Base-by-base conservation (phyloP, 2,797 vertebrate species). In the Myotis daubentonii region DNA sequence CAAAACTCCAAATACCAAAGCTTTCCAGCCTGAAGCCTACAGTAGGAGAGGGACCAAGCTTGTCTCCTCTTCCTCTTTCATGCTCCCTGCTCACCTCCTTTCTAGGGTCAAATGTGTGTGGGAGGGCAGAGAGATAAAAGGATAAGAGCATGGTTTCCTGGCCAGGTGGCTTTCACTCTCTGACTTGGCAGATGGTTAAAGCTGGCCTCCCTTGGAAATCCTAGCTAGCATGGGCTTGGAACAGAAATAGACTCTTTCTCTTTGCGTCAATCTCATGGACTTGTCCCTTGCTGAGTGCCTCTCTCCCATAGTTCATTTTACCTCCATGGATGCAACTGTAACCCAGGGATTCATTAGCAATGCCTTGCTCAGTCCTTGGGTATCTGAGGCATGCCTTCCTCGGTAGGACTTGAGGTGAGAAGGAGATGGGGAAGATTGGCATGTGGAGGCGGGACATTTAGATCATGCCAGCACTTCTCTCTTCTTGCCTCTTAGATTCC, bases 161-260 rank as follows among this genome's bases (percentile, higher is more conserved):
- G 65, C 83, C 65, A 65, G 65, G 30, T 86, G 75, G 10, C 60
- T 92, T 93, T 96, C 71, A 51, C 95, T 94, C 65, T 83, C 74
- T 55, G 70, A 62, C 5, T 72, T 55, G 41, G 87, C 91, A 96
- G 91, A 95, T 96, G 91, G 95, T 81, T 88, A 89, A 82, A 38
- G 25, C n/a, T 9, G 33, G 13, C 41, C 36, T 70, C n/a, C 65
- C 70, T 93, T 87, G 66, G 89, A 95, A 68, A 84, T 88, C 30
- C 57, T 87, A 81, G 44, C 33, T 94, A 60, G 7, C 47, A 74
- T 68, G 47, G 62, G 49, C 41, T 70, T 65, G 55, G 12, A 68
- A 55, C 38, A 76, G 80, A 94, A 86, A 49, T 25, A 36, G 51
- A 90, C 15, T 60, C 30, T 94, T 55, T 47, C 8, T 82, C 23